Evolutionary conservation across 37 sponge, comb jelly and placozoan genomes (phyloP).

Genomic region (Crambe crambe): DNA sequence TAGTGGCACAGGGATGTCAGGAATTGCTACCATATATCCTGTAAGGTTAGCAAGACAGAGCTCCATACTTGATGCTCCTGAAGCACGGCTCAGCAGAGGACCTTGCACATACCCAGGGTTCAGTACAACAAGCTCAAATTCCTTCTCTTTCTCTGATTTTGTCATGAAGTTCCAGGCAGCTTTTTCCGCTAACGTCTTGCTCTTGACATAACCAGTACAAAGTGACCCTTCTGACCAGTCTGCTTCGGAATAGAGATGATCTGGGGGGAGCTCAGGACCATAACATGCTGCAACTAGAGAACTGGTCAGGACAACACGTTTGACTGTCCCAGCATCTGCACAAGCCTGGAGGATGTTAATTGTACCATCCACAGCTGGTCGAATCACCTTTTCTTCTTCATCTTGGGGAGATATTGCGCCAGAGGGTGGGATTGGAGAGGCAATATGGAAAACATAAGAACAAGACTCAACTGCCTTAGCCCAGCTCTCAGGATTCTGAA

Average conservation of each 20-base stretch:
- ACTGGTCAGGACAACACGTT: conserved; percentile 89
- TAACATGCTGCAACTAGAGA: conserved; percentile 78
- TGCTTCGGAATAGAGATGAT: conserved; percentile 69
- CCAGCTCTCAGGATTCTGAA: conserved; percentile 71
- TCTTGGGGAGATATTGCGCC: not conserved
- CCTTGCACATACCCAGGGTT: conserved; percentile 78
- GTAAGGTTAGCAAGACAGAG: conserved; percentile 29
- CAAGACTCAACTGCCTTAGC: conserved; percentile 81
- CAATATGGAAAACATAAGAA: conserved; percentile 85
- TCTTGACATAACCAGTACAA: conserved; percentile 70
- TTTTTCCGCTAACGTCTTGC: conserved; percentile 84
- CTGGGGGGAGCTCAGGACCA: conserved; percentile 41
- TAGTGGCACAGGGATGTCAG: conserved; percentile 42
- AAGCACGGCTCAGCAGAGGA: conserved; percentile 67
- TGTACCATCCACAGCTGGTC: conserved; percentile 83
- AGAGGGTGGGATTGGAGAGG: conserved; percentile 77
- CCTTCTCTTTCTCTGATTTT: conserved; percentile 44
- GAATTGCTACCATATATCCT: conserved; percentile 61
- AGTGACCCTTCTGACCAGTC: conserved; percentile 70
- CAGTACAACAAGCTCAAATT: conserved; percentile 83
- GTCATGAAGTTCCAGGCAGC: conserved; percentile 86
- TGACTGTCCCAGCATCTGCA: conserved; percentile 72
- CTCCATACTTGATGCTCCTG: conserved; percentile 27
- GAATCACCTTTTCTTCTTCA: conserved; percentile 41
- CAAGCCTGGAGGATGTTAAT: conserved; percentile 85